Conservation (phyloP, 2,888 invertebrate species). For the Calameuta idolon region DNA sequence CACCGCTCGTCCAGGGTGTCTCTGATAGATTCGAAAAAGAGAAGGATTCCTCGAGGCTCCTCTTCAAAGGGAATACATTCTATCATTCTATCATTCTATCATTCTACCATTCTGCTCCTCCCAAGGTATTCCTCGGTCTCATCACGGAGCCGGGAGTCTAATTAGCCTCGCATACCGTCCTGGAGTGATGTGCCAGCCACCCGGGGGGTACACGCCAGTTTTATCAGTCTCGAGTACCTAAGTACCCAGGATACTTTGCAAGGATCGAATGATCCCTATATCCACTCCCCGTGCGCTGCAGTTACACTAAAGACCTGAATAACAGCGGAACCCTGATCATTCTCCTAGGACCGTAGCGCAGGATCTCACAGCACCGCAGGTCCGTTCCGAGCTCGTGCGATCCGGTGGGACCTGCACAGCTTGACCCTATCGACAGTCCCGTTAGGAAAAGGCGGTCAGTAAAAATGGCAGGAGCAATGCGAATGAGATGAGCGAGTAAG, state of each 20-base stretch:
- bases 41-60: too few relatives aligned
- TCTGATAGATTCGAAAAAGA: too few relatives aligned
- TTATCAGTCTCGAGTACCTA: constrained; percentile 36
- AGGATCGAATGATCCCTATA: neutral
- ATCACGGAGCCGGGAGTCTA: constrained; percentile 34
- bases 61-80: neutral
- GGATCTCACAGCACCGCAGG: neutral
- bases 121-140: constrained; percentile 10
- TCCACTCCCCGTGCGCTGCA: neutral
- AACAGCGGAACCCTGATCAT: neutral
- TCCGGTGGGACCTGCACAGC: neutral
- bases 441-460: neutral
- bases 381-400: neutral
- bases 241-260: neutral
- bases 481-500: neutral
- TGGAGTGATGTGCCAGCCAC: constrained; percentile 36
- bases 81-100: neutral
- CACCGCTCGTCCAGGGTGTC: too few relatives aligned
- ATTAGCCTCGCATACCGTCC: constrained; percentile 52
- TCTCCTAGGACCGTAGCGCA: neutral
- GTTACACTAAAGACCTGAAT: neutral
- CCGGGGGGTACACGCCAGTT: constrained; percentile 38
- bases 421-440: neutral
- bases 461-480: neutral
- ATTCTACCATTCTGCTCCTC: neutral